Evolutionary conservation across 2,797 vertebrate species (phyloP).

Genomic region (Coreius guichenoti): DNA sequence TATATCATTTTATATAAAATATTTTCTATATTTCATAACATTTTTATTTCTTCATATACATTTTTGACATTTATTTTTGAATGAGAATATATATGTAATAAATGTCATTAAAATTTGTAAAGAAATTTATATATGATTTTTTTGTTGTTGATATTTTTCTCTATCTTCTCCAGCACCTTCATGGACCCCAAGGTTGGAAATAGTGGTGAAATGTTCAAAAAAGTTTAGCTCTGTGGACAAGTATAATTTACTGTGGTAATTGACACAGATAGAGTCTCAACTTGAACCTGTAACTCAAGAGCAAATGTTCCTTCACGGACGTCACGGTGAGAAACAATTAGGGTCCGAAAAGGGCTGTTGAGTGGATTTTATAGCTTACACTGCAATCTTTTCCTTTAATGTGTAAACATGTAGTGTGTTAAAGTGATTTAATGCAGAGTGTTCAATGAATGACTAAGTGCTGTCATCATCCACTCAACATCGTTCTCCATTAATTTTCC

Average conservation of each 20-base stretch:
- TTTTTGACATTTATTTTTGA: too few relatives aligned
- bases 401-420: conserved; percentile 3
- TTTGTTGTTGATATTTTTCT: too few relatives aligned
- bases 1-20: too few relatives aligned
- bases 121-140: too few relatives aligned
- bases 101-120: too few relatives aligned
- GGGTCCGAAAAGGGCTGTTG: background rate
- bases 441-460: conserved; percentile 23
- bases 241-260: conserved; percentile 7
- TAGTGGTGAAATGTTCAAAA: background rate
- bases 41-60: too few relatives aligned
- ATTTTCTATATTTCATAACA: too few relatives aligned
- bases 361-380: conserved; percentile 12
- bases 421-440: background rate
- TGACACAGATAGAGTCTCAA: background rate
- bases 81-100: too few relatives aligned
- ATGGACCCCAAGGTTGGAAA: background rate
- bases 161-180: background rate
- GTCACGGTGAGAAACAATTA: background rate
- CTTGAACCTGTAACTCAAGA: background rate
- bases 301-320: background rate
- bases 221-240: background rate
- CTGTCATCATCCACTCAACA: conserved; percentile 13
- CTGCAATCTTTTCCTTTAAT: conserved; percentile 3
- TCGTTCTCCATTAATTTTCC: conserved; percentile 38